Percentiles rank a stretch among this genome's conserved stretches.
Evolutionary conservation across 2,888 invertebrate species (phyloP).

Genomic region (Dastarcus helophoroides): DNA sequence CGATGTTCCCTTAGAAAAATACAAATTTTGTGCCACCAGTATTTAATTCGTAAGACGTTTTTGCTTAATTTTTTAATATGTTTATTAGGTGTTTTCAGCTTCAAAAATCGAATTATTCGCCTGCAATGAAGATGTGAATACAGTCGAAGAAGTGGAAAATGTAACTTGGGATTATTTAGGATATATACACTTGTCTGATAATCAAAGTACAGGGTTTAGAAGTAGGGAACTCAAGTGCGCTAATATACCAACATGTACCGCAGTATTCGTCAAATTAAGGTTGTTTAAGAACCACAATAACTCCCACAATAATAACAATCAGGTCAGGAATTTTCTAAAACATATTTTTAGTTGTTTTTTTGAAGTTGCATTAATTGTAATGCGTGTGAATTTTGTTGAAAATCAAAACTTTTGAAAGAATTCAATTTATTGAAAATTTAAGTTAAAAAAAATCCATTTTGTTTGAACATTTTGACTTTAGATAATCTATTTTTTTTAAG

Average conservation of each 20-base stretch:
- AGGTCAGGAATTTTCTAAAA: too few relatives aligned
- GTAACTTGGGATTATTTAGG: slow-evolving; percentile 41
- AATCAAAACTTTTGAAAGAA: neutral
- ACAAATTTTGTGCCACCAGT: slow-evolving; percentile 89
- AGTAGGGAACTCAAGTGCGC: slow-evolving; percentile 75
- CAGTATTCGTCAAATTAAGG: slow-evolving; percentile 69
- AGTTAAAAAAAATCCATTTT: too few relatives aligned
- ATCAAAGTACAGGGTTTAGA: slow-evolving; percentile 66
- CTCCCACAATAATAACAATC: slow-evolving; percentile 66
- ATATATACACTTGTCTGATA: slow-evolving; percentile 68
- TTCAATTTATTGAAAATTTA: neutral
- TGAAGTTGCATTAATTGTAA: neutral
- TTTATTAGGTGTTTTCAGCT: slow-evolving; percentile 28
- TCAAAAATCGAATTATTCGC: slow-evolving; percentile 34
- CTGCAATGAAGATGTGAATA: slow-evolving; percentile 27
- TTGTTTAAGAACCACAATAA: slow-evolving; percentile 77
- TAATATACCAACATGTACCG: slow-evolving; percentile 63
- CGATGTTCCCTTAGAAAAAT: slow-evolving; percentile 71
- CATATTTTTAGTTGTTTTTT: too few relatives aligned
- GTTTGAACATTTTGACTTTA: neutral
- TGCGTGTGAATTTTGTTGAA: neutral
- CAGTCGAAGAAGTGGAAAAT: slow-evolving; percentile 22
- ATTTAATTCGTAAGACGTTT: slow-evolving; percentile 64
- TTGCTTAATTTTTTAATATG: neutral
- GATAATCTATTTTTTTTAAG: too few relatives aligned